Base-by-base conservation (phyloP, 92 coral and sea anemone species). In the Phenganax stokvisi region DNA sequence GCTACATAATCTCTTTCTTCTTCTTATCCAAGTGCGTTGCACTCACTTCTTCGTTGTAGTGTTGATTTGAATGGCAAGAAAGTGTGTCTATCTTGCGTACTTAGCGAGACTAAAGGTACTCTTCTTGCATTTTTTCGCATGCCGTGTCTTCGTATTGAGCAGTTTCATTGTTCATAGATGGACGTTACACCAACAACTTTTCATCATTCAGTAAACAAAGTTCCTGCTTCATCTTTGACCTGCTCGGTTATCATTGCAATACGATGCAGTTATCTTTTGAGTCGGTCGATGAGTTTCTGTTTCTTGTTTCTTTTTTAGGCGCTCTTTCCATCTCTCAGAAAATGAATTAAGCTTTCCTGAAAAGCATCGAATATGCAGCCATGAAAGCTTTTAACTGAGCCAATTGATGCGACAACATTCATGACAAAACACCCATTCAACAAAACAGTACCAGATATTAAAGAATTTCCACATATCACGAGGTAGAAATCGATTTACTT, bases 121-220 rank as follows among this genome's bases (percentile, higher is more conserved):
- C 25, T 20, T 20, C 25, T 20, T 20, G 25, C 25, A 20, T 20
- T 20, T 20, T 20, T 20, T 20, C 25, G 25, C 25, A 20, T 20
- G 25, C 25, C 25, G 25, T 20, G 25, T 20, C 25, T 20, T 20
- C 25, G 25, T 57, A 25, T 30, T 55, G n/a, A 51, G 12, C 60
- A 62, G 17, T 15, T 51, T 67, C 56, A 12, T 3, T 61, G 13
- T 8, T 55, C 87, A 89, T 71, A 77, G 88, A 87, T 9, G 91
- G 90, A n/a, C 81, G 80, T 8, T 91, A 92, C 65, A 81, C 85
- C 17, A 87, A 89, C 51, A 89, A 85, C 63, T 30, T 9, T 17
- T 90, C 96, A 9, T 74, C 83, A 25, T 91, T 91, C 61, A 91
- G 96, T 65, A 56, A 55, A 20, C 85, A 83, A 25, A 89, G 88